phyloP scores from a whole-genome alignment of 1,140 invertebrate genomes.

The Palaemon carinicauda region DNA sequence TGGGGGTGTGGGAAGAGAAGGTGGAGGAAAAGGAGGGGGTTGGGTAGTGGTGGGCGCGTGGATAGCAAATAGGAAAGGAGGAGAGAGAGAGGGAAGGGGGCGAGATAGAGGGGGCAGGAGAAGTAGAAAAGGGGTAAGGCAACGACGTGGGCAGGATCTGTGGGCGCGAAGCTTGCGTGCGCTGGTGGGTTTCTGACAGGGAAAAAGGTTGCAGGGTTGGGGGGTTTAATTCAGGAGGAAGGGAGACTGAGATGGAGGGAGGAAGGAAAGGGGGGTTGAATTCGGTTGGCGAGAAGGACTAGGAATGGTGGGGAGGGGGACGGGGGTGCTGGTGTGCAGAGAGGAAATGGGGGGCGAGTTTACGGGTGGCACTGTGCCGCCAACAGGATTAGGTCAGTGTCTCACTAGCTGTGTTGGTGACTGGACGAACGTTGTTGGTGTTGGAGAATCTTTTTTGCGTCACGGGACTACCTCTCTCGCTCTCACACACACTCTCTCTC shows the following conservation, averaged over 20 bases:
- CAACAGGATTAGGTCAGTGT: conserved; percentile 1
- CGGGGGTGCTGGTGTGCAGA: background rate
- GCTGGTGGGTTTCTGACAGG: background rate
- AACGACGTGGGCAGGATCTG: background rate
- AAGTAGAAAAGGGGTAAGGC: background rate
- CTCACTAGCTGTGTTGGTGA: conserved; percentile 1
- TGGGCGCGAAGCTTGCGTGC: background rate
- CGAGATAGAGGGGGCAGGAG: background rate
- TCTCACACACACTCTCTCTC: background rate
- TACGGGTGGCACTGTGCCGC: background rate
- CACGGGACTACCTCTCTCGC: background rate
- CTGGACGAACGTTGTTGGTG: background rate
- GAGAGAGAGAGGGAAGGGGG: background rate
- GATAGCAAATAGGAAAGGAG: background rate
- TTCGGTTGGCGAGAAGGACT: too few relatives aligned
- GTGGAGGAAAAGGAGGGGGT: background rate
- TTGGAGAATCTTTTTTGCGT: background rate
- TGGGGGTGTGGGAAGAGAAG: background rate
- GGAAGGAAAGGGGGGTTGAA: too few relatives aligned
- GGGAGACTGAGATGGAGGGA: background rate
- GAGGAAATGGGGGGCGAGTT: background rate
- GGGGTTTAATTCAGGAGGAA: background rate
- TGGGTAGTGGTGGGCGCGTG: background rate
- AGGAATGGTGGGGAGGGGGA: background rate
- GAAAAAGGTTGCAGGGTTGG: background rate